These are phyloP conservation scores for Lamellibrachia columna DNA, from an alignment of 2,888 invertebrate genomes.

Conservation along the genomic window DNA sequence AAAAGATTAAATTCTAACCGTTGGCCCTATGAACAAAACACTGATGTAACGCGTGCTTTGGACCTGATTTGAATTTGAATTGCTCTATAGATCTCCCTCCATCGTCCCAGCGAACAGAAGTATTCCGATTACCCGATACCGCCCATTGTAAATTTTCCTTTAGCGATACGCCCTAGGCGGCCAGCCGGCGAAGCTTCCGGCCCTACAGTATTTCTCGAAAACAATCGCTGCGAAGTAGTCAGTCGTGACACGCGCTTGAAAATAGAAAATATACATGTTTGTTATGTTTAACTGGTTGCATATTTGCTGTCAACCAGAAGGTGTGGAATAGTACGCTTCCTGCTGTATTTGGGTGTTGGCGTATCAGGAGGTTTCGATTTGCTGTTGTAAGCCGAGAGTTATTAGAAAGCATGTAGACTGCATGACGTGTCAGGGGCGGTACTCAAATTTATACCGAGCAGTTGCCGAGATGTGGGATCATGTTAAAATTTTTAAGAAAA, in stretches of 20 bases:
- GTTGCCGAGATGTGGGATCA: background rate
- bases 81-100: background rate
- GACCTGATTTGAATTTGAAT: background rate
- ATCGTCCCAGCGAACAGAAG: background rate
- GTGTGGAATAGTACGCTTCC: background rate
- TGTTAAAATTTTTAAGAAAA: background rate
- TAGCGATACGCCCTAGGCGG: background rate
- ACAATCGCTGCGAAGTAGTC: background rate
- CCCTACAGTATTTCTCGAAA: background rate
- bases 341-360: conserved; percentile 2
- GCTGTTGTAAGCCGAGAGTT: background rate
- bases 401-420: background rate
- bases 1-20: background rate
- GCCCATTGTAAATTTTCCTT: background rate
- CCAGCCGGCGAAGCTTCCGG: background rate
- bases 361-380: background rate
- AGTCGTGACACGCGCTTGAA: background rate
- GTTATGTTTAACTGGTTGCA: background rate
- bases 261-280: background rate
- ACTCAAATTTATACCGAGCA: background rate
- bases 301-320: background rate
- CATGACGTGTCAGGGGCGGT: background rate
- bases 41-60: background rate
- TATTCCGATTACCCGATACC: background rate
- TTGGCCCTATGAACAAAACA: background rate